Evolutionary conservation across 2,797 vertebrate species (phyloP), one percentile per base, ranked within the genome.

Genomic region (Pygocentrus nattereri): DNA sequence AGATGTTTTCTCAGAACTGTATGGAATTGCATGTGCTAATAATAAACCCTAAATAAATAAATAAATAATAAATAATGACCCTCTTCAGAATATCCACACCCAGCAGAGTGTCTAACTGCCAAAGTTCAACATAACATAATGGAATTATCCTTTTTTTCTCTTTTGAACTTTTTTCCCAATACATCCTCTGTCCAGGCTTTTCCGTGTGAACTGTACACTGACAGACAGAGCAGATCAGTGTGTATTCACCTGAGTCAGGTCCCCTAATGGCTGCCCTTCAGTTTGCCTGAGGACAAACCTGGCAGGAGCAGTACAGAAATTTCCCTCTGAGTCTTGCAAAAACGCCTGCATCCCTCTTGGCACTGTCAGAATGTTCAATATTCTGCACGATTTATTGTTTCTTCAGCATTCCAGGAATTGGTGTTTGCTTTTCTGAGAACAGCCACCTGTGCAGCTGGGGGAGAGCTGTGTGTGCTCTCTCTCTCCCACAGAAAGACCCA

Each of bases 261-360:
- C 47, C 47, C 18, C 49, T 31, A 34, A 52, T 16, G 16, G 69
- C 69, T 71, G 69, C 27, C 15, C 18, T 54, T 54, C 23, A 21
- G 16, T 52, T 11, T 72, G 49, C 27, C 49, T 71, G 44, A 71
- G 49, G 69, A 72, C 25, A 31, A 71, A 50, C 6, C 47, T 54
- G 68, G 41, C 69, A 54, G 27, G 38, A 72, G 27, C 25, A 72
- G n/a, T 27, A 27, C 68, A 27, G 68, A 70, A 70, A 70, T 27
- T 7, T n/a, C 23, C 68, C 67, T 44, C 65, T 13, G 12, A 44
- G 38, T 23, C 38, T 23, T 23, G 11, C 25, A 62, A 25, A 70
- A 70, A 49, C 13, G 27, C 47, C 41, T 50, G 41, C 47, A 52
- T 52, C 18, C 47, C 16, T 44, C 8, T 13, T 12, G 16, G 27